A percentile compares a stretch with the other conserved stretches of the same genome.
These are phyloP conservation scores for Apodemia zela DNA, from an alignment of 2,888 invertebrate species.

Conservation along the genomic window DNA sequence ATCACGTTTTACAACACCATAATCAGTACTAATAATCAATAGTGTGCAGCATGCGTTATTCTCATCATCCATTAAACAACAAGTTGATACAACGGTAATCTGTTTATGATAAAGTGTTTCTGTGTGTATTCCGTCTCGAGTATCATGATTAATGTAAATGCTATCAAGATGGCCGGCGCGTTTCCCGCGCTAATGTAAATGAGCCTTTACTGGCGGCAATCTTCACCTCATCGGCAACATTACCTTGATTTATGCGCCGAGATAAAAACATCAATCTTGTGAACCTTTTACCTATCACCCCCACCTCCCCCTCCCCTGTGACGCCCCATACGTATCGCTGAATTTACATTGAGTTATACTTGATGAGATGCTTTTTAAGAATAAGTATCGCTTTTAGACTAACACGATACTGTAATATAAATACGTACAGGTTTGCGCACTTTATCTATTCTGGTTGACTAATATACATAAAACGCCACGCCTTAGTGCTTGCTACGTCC, in stretches of 20 bases:
- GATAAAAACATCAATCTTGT: slow-evolving; percentile 15
- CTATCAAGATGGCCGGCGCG: background rate
- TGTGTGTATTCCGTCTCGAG: background rate
- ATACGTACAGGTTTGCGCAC: too few relatives aligned
- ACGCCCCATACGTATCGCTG: background rate
- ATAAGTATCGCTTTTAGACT: background rate
- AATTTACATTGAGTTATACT: slow-evolving; percentile 6
- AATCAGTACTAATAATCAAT: too few relatives aligned
- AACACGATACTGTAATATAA: background rate
- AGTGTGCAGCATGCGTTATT: too few relatives aligned
- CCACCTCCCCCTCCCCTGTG: background rate
- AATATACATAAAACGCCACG: too few relatives aligned
- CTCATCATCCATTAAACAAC: too few relatives aligned
- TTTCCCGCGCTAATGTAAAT: background rate
- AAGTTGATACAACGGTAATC: too few relatives aligned
- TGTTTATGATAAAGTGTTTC: too few relatives aligned
- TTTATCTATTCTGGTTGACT: too few relatives aligned
- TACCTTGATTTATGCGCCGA: slow-evolving; percentile 11
- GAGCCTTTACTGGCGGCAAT: slow-evolving; percentile 1
- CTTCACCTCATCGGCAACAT: slow-evolving; percentile 13
- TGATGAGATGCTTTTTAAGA: background rate
- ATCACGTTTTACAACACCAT: too few relatives aligned
- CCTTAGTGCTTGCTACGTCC: too few relatives aligned
- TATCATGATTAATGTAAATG: slow-evolving; percentile 1
- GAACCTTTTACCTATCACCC: slow-evolving; percentile 13